Evolutionary conservation across 2,888 invertebrate genomes (phyloP).

Genomic region (Agriopis leucophaearia): DNA sequence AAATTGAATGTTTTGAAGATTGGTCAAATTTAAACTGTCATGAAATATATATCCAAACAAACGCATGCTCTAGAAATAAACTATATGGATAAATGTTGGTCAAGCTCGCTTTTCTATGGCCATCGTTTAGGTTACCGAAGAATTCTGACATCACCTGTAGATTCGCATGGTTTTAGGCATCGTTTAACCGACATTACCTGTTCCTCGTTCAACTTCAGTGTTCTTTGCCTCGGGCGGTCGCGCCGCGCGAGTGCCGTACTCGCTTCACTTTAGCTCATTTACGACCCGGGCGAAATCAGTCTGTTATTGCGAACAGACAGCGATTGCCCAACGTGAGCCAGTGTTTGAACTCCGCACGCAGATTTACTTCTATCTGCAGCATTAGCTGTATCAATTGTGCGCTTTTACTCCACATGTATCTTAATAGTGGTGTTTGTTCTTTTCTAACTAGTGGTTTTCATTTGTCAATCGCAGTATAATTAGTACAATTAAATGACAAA

Average conservation of each 20-base stretch:
- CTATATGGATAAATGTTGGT: background rate
- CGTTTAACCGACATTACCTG: slow-evolving; percentile 36
- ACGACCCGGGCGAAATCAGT: slow-evolving; percentile 68
- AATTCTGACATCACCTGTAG: slow-evolving; percentile 35
- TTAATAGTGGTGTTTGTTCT: too few species aligned
- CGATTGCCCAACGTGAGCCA: slow-evolving; percentile 33
- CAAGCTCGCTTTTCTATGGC: slow-evolving; percentile 24
- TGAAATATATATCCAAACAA: background rate
- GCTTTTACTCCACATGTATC: background rate
- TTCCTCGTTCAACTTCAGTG: slow-evolving; percentile 50
- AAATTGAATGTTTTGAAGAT: too few species aligned
- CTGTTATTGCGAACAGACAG: slow-evolving; percentile 62
- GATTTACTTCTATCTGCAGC: slow-evolving; percentile 13
- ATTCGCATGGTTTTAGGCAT: slow-evolving; percentile 36
- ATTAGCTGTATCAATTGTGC: slow-evolving; percentile 29
- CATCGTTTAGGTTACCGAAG: slow-evolving; percentile 25
- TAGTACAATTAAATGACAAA: too few species aligned
- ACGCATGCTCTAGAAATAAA: background rate
- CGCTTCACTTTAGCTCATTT: slow-evolving; percentile 71
- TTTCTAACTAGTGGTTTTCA: too few species aligned
- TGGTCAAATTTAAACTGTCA: too few species aligned
- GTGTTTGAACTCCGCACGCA: slow-evolving; percentile 46
- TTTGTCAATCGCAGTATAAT: too few species aligned
- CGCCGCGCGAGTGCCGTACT: slow-evolving; percentile 53
- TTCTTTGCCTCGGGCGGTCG: slow-evolving; percentile 64